Evolutionary conservation across 2,797 vertebrate genomes (phyloP), one percentile per base, ranked within the genome.

Genomic region (Lepilemur ruficaudatus): DNA sequence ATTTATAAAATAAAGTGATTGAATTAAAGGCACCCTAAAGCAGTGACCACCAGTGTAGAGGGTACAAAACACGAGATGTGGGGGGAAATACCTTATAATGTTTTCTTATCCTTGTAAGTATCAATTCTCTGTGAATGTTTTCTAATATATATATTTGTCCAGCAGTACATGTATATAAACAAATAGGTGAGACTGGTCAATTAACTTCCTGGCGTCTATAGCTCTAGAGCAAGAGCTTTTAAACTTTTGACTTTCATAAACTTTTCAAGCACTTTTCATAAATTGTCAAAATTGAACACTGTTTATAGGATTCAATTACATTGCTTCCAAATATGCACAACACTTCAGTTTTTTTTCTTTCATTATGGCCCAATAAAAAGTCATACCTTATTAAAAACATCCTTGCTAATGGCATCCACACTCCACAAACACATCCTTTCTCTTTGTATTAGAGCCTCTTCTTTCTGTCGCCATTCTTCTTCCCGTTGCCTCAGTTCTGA

Each of bases 401-500:
- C 99, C 98, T 99, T 99, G 98, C 99, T 99, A 96, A 99, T 97
- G 50, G 98, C 98, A 78, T 99, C 98, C 87, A 98, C 94, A 4
- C 99, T 99, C 97, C 99, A 99, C 13, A 99, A 98, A 97, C 99
- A 99, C 97, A 98, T 99, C 94, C 98, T 99, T 92, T 99, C 99
- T 91, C 97, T 98, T 96, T 99, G 98, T 82, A 99, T 99, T 97
- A 99, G 98, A 94, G 99, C 99, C 96, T 98, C 99, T 98, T 99
- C 99, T 98, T 99, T 99, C 97, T 98, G 99, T 32, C 99, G 99
- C 99, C 99, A 99, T 95, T 99, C 99, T 97, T 99, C 99, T 96
- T 99, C 99, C 0, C 98, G 99, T 97, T 99, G 98, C 5, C 98
- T 98, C 93, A 99, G 98, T 73, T 99, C 99, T 0, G 99, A 98